Percentiles rank a stretch among this genome's conserved stretches.
Evolutionary conservation across 2,113 vertebrate genomes (phyloP).

Genomic region (Athene cunicularia): DNA sequence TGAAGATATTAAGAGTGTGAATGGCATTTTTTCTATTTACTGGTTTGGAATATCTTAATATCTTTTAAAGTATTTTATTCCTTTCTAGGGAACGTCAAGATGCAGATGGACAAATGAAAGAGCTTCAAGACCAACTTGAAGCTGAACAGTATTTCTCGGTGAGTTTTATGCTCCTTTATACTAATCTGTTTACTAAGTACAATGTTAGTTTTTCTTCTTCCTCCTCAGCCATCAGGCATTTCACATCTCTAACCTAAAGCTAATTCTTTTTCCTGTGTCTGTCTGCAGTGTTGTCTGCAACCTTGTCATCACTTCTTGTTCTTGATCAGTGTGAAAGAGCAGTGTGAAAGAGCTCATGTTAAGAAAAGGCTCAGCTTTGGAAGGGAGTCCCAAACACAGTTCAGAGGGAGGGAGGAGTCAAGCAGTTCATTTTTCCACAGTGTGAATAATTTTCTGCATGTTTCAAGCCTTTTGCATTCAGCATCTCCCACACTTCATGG

Average conservation of each 20-base stretch:
- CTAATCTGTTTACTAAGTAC: neutral
- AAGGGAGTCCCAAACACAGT: neutral
- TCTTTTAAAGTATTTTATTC: neutral
- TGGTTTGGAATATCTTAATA: neutral
- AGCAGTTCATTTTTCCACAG: neutral
- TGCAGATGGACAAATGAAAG: slow-evolving; percentile 97
- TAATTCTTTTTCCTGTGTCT: neutral
- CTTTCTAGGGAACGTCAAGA: slow-evolving; percentile 92
- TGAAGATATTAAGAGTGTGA: neutral
- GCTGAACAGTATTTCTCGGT: slow-evolving; percentile 99
- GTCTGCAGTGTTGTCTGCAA: neutral
- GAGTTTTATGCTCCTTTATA: slow-evolving; percentile 56
- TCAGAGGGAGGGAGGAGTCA: neutral
- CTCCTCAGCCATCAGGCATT: neutral
- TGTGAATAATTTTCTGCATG: neutral
- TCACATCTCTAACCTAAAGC: neutral
- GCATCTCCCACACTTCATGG: neutral
- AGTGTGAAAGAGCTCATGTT: neutral
- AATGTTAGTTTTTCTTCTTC: neutral
- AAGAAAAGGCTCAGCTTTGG: neutral
- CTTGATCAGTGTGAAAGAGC: neutral
- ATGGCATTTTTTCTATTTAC: neutral
- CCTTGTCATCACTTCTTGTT: neutral
- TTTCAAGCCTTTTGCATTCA: neutral
- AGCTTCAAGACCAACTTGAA: slow-evolving; percentile 96